Percentiles rank a stretch among this genome's conserved stretches.
phyloP scores from a whole-genome alignment of 2,888 invertebrate genomes.

The Melangyna quadrimaculata region DNA sequence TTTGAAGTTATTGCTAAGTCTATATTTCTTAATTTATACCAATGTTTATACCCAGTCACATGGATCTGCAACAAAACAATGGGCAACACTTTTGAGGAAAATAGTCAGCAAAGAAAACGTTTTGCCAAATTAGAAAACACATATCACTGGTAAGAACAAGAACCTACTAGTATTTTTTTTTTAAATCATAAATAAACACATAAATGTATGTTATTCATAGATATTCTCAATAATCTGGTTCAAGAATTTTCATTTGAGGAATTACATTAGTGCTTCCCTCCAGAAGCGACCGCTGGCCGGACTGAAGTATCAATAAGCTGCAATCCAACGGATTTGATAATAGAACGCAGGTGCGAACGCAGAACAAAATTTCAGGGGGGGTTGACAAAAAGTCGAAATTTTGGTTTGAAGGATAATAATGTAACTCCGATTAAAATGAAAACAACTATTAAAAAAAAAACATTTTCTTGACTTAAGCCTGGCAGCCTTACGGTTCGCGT shows the following conservation, averaged over 20 bases:
- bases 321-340: constrained; percentile 51
- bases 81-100: constrained; percentile 79
- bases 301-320: constrained; percentile 71
- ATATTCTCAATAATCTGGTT: constrained; percentile 78
- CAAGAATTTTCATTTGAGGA: constrained; percentile 79
- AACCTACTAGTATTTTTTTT: neutral
- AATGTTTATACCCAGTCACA: constrained; percentile 78
- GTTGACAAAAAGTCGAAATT: no score
- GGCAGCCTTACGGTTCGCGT: no score
- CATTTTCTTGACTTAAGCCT: no score
- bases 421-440: no score
- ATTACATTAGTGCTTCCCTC: constrained; percentile 79
- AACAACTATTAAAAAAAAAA: no score
- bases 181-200: constrained; percentile 5
- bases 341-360: no score
- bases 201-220: constrained; percentile 73
- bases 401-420: no score
- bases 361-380: no score
- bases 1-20: neutral
- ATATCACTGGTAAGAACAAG: constrained; percentile 76
- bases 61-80: constrained; percentile 79
- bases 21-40: neutral
- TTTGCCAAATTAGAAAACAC: constrained; percentile 78
- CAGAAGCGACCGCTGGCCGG: constrained; percentile 77
- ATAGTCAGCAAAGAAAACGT: constrained; percentile 77